Conservation (phyloP, 2,888 invertebrate genomes). For the Lasius fuliginosus region DNA sequence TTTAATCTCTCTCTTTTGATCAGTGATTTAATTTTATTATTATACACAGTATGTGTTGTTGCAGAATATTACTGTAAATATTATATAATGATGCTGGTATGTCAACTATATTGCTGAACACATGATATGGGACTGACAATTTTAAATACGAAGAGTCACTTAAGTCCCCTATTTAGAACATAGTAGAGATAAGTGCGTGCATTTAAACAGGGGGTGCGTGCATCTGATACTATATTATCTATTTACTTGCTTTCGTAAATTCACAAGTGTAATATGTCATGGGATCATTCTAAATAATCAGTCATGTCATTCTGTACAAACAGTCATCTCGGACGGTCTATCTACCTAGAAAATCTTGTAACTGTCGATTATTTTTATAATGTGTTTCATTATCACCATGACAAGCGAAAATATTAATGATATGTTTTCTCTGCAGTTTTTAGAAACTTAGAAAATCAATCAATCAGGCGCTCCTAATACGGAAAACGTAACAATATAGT, state of each 20-base stretch:
- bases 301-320: neutral
- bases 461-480: too few relatives aligned
- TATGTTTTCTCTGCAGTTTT: neutral
- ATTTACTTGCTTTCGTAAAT: neutral
- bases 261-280: neutral
- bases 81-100: neutral
- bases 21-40: neutral
- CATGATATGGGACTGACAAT: conserved; percentile 6
- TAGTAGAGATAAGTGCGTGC: neutral
- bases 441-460: too few relatives aligned
- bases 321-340: neutral
- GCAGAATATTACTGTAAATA: too few relatives aligned
- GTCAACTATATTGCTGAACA: neutral
- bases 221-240: neutral
- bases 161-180: neutral
- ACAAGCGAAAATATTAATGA: neutral
- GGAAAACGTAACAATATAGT: too few relatives aligned
- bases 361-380: neutral
- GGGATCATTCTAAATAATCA: neutral
- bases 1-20: neutral
- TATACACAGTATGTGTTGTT: neutral
- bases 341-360: neutral
- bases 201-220: neutral
- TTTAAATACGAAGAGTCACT: neutral
- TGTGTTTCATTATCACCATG: neutral